Conservation (phyloP, 2,888 invertebrate species). For the Pterobdella sp. region DNA sequence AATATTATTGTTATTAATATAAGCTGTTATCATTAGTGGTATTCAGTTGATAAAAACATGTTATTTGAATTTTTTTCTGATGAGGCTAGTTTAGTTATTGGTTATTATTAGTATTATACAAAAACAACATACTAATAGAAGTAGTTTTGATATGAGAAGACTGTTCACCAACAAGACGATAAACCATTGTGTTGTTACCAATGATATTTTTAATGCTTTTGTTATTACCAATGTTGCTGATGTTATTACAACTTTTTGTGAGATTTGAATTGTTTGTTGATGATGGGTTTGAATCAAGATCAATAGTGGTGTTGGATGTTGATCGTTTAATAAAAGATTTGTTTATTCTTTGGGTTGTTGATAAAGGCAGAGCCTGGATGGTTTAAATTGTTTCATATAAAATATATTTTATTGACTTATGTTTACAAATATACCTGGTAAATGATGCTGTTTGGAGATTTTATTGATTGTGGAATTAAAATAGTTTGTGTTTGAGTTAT, state of each 20-base stretch:
- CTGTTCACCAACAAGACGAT: background rate
- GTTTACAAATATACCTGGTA: background rate
- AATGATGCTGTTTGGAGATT: slow-evolving; percentile 6
- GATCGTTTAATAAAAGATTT: slow-evolving; percentile 22
- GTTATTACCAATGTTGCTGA: slow-evolving; percentile 11
- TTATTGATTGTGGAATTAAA: slow-evolving; percentile 9
- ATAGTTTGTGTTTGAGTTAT: background rate
- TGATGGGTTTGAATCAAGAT: background rate
- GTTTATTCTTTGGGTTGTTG: slow-evolving; percentile 30
- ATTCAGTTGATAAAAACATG: too few species aligned
- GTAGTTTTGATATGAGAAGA: slow-evolving; percentile 5
- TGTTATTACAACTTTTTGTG: background rate
- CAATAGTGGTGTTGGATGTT: slow-evolving; percentile 5
- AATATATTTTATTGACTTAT: background rate
- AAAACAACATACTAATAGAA: background rate
- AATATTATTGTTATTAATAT: too few species aligned
- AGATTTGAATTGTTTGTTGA: background rate
- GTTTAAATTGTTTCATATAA: background rate
- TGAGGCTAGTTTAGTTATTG: too few species aligned
- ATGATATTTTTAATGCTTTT: slow-evolving; percentile 4
- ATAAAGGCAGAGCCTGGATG: background rate
- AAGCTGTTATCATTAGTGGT: too few species aligned
- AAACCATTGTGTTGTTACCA: slow-evolving; percentile 13
- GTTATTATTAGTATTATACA: too few species aligned
- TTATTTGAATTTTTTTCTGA: too few species aligned